Evolutionary conservation across 2,113 vertebrate genomes (phyloP), one percentile per base, ranked within the genome.

Genomic region (Chamaetylas fuelleborni): DNA sequence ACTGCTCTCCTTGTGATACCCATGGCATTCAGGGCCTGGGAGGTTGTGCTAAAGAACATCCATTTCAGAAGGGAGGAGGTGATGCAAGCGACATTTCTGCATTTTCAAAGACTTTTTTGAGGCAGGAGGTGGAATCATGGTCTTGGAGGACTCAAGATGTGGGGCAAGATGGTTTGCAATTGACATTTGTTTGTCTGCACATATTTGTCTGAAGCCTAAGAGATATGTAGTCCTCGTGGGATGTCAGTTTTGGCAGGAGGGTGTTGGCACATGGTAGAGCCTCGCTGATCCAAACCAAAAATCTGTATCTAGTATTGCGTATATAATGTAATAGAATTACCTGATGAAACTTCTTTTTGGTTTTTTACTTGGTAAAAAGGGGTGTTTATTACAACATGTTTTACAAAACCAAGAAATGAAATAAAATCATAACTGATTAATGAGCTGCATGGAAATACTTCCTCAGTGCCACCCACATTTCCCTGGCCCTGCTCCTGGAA

Each of bases 381-480:
- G 57, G 94, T 96, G 94, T 96, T 96, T 97, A 95, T 96, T 95
- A 67, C 87, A 86, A 77, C 76, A 78, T 92, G 82, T 93, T 96
- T 96, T 96, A 96, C 58, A 90, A 94, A 92, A 92, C 90, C 82
- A 71, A 96, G 77, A 83, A 94, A 90, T 83, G 67, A 96, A 96
- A 95, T 94, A 95, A 96, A 95, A 92, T 94, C 80, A 84, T 92
- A 94, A 95, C 90, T 95, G 88, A 94, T 96, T 96, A 96, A 96
- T 88, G 92, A 96, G 71, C 87, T 96, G 93, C 90, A 93, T 94
- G 92, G 92, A 96, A 96, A 95, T 96, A 86, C 90, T 97, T 97
- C 95, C 94, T 97, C 88, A 94, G 88, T 96, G 95, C 96, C 95
- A 96, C 96, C 93, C 96, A 96, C 93, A 81, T 96, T 94, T 96